Percentiles rank a stretch among this genome's conserved stretches.
phyloP scores from a whole-genome alignment of 2,113 vertebrate genomes.

The Eudorcas thomsonii region DNA sequence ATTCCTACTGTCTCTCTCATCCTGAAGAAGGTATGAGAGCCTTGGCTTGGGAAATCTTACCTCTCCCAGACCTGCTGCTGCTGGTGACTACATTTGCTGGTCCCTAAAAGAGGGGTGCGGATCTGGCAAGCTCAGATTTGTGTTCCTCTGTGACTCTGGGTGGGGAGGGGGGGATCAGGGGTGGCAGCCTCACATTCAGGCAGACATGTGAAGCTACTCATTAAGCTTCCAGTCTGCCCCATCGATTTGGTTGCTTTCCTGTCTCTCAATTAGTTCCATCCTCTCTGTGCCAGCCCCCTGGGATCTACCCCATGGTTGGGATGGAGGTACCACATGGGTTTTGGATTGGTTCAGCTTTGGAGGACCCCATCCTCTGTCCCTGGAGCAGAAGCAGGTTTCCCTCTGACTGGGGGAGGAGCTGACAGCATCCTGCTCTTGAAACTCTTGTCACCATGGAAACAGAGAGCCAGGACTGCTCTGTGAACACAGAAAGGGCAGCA shows the following conservation, averaged over 20 bases:
- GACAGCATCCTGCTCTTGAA: conserved; percentile 55
- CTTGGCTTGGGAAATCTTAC: not conserved
- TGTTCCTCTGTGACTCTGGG: not conserved
- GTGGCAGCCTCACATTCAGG: not conserved
- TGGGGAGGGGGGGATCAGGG: not conserved
- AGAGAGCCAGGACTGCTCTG: conserved; percentile 56
- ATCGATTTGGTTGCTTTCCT: not conserved
- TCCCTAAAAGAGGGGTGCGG: not conserved
- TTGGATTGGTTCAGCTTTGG: conserved; percentile 23
- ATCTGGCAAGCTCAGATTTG: not conserved
- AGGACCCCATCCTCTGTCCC: not conserved
- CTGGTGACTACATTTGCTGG: not conserved
- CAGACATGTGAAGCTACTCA: not conserved
- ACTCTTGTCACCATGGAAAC: conserved; percentile 84
- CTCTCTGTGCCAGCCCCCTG: not conserved
- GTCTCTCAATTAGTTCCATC: not conserved
- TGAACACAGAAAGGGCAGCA: conserved; percentile 64
- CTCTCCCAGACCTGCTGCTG: not conserved
- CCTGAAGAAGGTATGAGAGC: not conserved
- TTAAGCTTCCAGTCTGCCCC: not conserved
- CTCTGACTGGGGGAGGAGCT: conserved; percentile 52
- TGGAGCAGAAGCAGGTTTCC: conserved; percentile 19
- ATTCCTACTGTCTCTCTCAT: not conserved
- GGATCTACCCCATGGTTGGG: not conserved
- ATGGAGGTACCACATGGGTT: not conserved